These are phyloP conservation scores for Plectropomus leopardus DNA, from an alignment of 2,113 vertebrate genomes.

Conservation along the genomic window DNA sequence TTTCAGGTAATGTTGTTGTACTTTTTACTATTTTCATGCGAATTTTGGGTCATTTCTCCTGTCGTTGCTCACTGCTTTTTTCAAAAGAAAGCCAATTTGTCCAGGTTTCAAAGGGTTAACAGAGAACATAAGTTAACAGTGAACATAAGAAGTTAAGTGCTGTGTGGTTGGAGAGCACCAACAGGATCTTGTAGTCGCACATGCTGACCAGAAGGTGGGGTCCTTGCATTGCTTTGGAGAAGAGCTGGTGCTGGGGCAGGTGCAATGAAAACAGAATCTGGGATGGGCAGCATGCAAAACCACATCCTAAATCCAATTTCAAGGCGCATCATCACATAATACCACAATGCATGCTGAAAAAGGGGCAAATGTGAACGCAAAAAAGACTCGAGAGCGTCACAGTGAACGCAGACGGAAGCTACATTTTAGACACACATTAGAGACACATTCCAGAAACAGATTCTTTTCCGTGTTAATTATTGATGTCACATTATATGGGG, in stretches of 20 bases:
- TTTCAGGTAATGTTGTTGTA: too few species aligned
- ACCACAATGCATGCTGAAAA: conserved; percentile 45
- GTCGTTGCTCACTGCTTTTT: too few species aligned
- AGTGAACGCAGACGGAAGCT: not conserved
- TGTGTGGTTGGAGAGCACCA: not conserved
- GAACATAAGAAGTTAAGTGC: not conserved
- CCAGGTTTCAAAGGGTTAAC: too few species aligned
- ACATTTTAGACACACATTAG: not conserved
- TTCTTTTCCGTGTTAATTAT: conserved; percentile 70
- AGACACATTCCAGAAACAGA: conserved; percentile 11
- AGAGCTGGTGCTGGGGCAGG: conserved; percentile 15
- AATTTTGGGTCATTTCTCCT: too few species aligned
- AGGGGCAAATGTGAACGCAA: not conserved
- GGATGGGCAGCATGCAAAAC: conserved; percentile 66
- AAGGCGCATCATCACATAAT: conserved; percentile 33
- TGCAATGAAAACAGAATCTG: conserved; percentile 49
- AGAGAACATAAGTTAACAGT: too few species aligned
- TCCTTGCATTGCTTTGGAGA: conserved; percentile 24
- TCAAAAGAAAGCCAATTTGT: too few species aligned
- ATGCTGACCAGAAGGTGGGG: conserved; percentile 63
- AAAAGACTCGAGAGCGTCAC: not conserved
- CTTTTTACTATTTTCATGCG: too few species aligned
- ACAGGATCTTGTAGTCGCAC: conserved; percentile 49
- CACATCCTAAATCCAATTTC: conserved; percentile 28
- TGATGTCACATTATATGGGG: conserved; percentile 61